These are phyloP conservation scores for Bombus sibiricus DNA, from an alignment of 1,140 invertebrate genomes.

Conservation along the genomic window DNA sequence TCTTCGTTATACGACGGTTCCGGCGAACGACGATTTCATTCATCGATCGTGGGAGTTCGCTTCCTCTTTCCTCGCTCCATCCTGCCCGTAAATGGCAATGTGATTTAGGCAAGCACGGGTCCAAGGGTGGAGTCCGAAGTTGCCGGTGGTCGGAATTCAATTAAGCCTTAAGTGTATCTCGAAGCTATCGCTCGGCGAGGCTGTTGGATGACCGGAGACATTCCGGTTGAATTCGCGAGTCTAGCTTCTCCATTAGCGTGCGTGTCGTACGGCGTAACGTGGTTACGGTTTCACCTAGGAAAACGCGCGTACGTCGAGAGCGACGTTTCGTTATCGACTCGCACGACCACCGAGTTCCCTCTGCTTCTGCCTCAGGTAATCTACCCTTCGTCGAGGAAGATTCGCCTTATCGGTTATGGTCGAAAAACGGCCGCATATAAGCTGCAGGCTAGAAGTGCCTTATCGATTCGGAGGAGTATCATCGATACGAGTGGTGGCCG, in stretches of 20 bases:
- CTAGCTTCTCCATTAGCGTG: slow-evolving; percentile 59
- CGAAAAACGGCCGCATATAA: not conserved
- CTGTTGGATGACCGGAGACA: slow-evolving; percentile 50
- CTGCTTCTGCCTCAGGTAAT: not conserved
- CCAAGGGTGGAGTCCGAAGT: slow-evolving; percentile 60
- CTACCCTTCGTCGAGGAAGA: slow-evolving; percentile 8
- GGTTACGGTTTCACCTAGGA: not conserved
- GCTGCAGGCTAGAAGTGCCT: not conserved
- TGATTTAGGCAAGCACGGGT: slow-evolving; percentile 71
- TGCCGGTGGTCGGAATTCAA: slow-evolving; percentile 74
- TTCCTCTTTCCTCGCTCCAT: not conserved
- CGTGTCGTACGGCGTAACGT: slow-evolving; percentile 34
- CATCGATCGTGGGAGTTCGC: slow-evolving; percentile 49
- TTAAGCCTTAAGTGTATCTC: slow-evolving; percentile 76
- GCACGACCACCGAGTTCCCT: too few species aligned
- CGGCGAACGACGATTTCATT: slow-evolving; percentile 49
- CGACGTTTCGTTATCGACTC: slow-evolving; percentile 24
- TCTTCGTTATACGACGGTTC: slow-evolving; percentile 10
- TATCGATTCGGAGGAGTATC: slow-evolving; percentile 13
- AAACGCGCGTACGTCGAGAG: not conserved
- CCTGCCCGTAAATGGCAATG: slow-evolving; percentile 66
- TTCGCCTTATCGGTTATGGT: slow-evolving; percentile 16
- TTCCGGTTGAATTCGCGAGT: slow-evolving; percentile 16
- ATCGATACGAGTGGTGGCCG: not conserved
- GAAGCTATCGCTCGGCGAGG: slow-evolving; percentile 60